A percentile compares a stretch with the other conserved stretches of the same genome.
phyloP scores from a whole-genome alignment of 2,888 invertebrate genomes.

The Cyclophora albipunctata region DNA sequence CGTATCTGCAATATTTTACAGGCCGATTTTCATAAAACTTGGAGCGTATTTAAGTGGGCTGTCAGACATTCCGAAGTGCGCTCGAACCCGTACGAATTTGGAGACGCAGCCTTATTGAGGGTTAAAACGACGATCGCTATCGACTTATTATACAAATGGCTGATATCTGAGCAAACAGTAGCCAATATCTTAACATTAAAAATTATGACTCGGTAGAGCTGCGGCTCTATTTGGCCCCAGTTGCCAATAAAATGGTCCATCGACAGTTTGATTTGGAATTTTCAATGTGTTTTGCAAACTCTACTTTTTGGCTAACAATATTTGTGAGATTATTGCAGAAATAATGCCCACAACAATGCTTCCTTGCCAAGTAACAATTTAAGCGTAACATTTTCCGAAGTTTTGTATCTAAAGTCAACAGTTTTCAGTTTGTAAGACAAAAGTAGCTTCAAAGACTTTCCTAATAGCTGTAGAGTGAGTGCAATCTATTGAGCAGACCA shows the following conservation, averaged over 20 bases:
- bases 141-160: slow-evolving; percentile 68
- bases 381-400: no score
- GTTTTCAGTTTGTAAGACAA: not conserved
- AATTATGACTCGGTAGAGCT: slow-evolving; percentile 50
- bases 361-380: no score
- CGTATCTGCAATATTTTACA: slow-evolving; percentile 20
- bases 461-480: slow-evolving; percentile 13
- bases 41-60: slow-evolving; percentile 24
- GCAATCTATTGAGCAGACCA: slow-evolving; percentile 37
- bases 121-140: slow-evolving; percentile 53
- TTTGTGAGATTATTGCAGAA: no score
- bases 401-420: no score
- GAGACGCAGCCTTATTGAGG: slow-evolving; percentile 39
- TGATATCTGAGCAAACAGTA: slow-evolving; percentile 52
- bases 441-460: not conserved
- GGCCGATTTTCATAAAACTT: slow-evolving; percentile 21
- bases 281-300: slow-evolving; percentile 16
- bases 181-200: slow-evolving; percentile 57
- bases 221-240: slow-evolving; percentile 48
- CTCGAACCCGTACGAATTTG: slow-evolving; percentile 42
- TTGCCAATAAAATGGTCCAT: slow-evolving; percentile 47
- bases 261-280: slow-evolving; percentile 25
- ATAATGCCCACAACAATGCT: no score
- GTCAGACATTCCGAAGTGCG: slow-evolving; percentile 26
- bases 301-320: no score